Conservation (phyloP, 2,888 invertebrate species). For the Heteropelma amictum region DNA sequence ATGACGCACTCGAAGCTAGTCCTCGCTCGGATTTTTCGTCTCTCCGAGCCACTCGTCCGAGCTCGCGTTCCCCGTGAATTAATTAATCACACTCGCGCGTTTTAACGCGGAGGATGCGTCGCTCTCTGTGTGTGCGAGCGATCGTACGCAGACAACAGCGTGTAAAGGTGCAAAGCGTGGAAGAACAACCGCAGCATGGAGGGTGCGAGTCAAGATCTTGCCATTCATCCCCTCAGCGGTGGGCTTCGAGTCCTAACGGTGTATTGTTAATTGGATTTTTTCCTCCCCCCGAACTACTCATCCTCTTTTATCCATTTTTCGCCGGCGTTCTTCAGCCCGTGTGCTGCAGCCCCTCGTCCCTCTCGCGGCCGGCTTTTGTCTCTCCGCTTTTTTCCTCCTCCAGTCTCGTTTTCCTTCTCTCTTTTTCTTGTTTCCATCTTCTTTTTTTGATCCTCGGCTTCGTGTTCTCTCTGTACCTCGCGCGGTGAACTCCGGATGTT, state of each 20-base stretch:
- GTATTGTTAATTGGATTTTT: conserved; percentile 67
- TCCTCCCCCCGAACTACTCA: conserved; percentile 33
- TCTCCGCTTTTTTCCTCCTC: conserved; percentile 13
- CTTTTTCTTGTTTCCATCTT: background rate
- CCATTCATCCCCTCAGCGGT: conserved; percentile 58
- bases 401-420: background rate
- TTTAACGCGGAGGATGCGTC: too few species aligned
- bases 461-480: background rate
- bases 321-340: conserved; percentile 5
- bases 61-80: conserved; percentile 16
- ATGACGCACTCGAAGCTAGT: too few species aligned
- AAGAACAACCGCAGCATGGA: conserved; percentile 2
- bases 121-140: too few species aligned
- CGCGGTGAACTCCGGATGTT: too few species aligned
- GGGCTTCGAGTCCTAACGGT: conserved; percentile 54
- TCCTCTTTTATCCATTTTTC: conserved; percentile 27
- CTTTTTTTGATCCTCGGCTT: background rate
- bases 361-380: background rate
- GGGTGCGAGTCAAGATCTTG: conserved; percentile 47
- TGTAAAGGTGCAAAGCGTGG: background rate
- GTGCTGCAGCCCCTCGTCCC: too few species aligned
- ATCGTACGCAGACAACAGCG: conserved; percentile 1
- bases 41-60: too few species aligned
- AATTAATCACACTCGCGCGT: conserved; percentile 15
- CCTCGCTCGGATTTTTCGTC: too few species aligned